A percentile compares a stretch with the other conserved stretches of the same genome.
Conservation (phyloP, 2,113 vertebrate species). For the Poecilia latipinna region DNA sequence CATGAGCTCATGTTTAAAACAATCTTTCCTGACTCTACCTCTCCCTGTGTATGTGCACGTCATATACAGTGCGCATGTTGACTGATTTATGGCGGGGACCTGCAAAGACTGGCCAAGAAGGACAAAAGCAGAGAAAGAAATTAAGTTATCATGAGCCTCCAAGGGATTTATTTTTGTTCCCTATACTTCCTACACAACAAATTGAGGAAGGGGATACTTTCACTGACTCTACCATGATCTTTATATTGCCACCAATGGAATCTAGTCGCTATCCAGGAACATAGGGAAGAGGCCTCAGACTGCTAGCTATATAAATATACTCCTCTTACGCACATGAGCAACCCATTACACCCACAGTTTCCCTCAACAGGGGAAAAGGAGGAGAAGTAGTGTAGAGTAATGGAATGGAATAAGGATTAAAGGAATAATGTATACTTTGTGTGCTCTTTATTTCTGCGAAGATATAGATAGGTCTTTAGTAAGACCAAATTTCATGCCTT, state of each 20-base stretch:
- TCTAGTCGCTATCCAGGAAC: conserved; percentile 58
- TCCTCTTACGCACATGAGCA: conserved; percentile 63
- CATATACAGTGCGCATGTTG: conserved; percentile 22
- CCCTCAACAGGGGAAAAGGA: conserved; percentile 41
- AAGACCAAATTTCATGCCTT: conserved; percentile 39
- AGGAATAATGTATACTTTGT: conserved; percentile 50
- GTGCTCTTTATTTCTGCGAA: conserved; percentile 37
- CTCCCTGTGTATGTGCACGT: conserved; percentile 10
- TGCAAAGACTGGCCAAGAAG: conserved; percentile 21
- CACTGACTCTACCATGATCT: conserved; percentile 36
- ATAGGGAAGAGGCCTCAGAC: conserved; percentile 38
- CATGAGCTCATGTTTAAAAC: conserved; percentile 24
- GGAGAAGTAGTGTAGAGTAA: conserved; percentile 10
- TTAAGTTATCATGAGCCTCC: conserved; percentile 20
- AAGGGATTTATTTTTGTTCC: conserved; percentile 26
- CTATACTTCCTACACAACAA: conserved; percentile 37
- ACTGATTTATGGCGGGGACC: conserved; percentile 51
- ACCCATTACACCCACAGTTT: conserved; percentile 64
- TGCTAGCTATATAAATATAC: conserved; percentile 59
- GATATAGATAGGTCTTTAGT: conserved; percentile 39
- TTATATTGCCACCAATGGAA: conserved; percentile 43
- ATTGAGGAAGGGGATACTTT: conserved; percentile 35
- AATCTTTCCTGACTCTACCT: conserved; percentile 38
- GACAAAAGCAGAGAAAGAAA: conserved; percentile 51
- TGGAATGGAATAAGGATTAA: neutral